Evolutionary conservation across 2,888 invertebrate genomes (phyloP).

Genomic region (Drosophila rubida): DNA sequence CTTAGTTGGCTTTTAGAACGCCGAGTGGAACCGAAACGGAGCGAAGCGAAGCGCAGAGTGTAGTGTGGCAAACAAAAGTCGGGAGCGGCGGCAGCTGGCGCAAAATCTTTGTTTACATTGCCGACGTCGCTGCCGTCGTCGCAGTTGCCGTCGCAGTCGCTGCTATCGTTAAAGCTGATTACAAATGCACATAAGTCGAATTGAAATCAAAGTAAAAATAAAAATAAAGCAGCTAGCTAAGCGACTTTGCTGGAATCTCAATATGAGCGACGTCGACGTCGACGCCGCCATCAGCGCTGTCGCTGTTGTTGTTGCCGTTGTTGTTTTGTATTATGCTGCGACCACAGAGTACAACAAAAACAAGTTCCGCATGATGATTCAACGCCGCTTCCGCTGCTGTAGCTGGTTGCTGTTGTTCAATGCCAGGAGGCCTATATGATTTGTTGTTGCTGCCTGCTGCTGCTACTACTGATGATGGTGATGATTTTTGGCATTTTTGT

Average conservation of each 20-base stretch:
- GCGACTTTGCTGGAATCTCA: conserved; percentile 26
- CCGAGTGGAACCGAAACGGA: neutral
- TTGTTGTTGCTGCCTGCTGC: conserved; percentile 32
- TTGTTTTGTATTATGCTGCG: conserved; percentile 40
- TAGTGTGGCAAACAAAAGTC: neutral
- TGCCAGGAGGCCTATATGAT: conserved; percentile 34
- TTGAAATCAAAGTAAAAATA: conserved; percentile 23
- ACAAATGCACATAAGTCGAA: conserved; percentile 34
- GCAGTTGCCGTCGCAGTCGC: conserved; percentile 1
- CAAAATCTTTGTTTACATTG: conserved; percentile 68
- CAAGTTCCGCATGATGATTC: conserved; percentile 77
- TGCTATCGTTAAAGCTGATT: conserved; percentile 39
- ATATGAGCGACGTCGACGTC: conserved; percentile 7
- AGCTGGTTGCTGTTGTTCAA: conserved; percentile 28
- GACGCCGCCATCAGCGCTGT: conserved; percentile 3
- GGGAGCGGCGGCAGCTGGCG: conserved; percentile 23
- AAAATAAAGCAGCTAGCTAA: neutral
- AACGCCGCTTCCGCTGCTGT: conserved; percentile 64
- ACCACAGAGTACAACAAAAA: conserved; percentile 54
- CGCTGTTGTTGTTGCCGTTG: conserved; percentile 20
- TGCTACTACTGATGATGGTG: conserved; percentile 31
- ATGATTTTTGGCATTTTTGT: conserved; percentile 42
- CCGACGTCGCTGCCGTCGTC: conserved; percentile 1
- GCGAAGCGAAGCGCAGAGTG: neutral
- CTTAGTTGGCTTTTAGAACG: too few species aligned